Percentiles rank a stretch among this genome's conserved stretches.
These are phyloP conservation scores for Drosophila buzzatii DNA, from an alignment of 2,888 invertebrate genomes.

Conservation along the genomic window DNA sequence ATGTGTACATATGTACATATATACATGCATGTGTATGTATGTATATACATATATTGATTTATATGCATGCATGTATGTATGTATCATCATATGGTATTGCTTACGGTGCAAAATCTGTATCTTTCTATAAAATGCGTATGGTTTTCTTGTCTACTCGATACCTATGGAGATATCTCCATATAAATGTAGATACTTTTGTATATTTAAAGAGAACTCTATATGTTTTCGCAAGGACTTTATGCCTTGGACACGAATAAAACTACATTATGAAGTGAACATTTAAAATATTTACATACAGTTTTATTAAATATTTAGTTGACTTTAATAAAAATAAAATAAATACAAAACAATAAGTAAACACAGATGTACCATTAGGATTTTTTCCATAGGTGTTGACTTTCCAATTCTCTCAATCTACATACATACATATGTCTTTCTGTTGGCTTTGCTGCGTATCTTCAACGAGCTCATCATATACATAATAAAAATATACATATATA, in stretches of 20 bases:
- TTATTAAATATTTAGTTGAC: background rate
- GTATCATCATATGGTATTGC: background rate
- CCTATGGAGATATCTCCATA: background rate
- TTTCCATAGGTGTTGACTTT: conserved; percentile 48
- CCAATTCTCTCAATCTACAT: conserved; percentile 12
- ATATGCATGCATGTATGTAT: background rate
- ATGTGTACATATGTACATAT: too few species aligned
- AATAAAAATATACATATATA: conserved; percentile 26
- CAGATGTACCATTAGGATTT: conserved; percentile 27
- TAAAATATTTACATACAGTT: background rate
- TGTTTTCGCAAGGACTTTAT: background rate
- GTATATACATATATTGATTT: too few species aligned
- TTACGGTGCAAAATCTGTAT: background rate
- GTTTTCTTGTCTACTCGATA: background rate
- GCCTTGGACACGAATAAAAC: background rate
- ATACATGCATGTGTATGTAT: too few species aligned
- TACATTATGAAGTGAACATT: too few species aligned
- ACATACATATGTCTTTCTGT: background rate
- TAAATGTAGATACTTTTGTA: background rate
- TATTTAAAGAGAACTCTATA: too few species aligned
- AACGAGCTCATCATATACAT: conserved; percentile 39
- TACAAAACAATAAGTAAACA: background rate
- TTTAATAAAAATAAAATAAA: too few species aligned
- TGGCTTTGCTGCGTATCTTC: conserved; percentile 14
- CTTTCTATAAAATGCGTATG: background rate